Percentiles rank a stretch among this genome's conserved stretches.
These are phyloP conservation scores for Cyanoramphus novaezelandiae DNA, from an alignment of 2,113 vertebrate genomes.

Conservation along the genomic window DNA sequence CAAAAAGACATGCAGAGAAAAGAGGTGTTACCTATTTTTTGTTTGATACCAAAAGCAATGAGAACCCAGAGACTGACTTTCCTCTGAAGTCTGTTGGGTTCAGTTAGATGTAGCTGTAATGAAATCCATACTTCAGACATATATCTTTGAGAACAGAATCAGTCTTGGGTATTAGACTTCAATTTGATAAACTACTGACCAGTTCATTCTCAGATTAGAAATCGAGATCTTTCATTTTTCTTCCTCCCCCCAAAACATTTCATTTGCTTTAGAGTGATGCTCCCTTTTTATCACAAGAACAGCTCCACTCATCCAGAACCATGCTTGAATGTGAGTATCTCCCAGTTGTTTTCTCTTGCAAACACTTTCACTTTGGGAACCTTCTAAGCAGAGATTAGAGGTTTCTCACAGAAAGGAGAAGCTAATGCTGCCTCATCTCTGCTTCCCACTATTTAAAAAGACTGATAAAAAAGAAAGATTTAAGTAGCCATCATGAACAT, in stretches of 20 bases:
- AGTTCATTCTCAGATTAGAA: slow-evolving; percentile 32
- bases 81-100: neutral
- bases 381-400: neutral
- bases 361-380: neutral
- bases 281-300: neutral
- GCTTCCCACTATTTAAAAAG: neutral
- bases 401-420: slow-evolving; percentile 2
- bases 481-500: neutral
- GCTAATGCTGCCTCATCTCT: neutral
- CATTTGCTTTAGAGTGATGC: neutral
- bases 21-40: neutral
- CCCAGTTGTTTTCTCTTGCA: neutral
- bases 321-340: neutral
- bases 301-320: neutral
- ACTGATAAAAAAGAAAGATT: neutral
- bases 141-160: neutral
- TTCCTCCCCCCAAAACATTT: neutral
- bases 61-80: neutral
- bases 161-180: slow-evolving; percentile 33
- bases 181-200: slow-evolving; percentile 34
- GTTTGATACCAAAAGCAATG: slow-evolving; percentile 39
- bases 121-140: neutral
- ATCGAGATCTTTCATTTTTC: slow-evolving; percentile 14
- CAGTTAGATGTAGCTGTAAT: neutral
- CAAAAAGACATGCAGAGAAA: neutral